These are phyloP conservation scores for Gila robusta DNA, from an alignment of 2,797 vertebrate genomes.

Conservation along the genomic window DNA sequence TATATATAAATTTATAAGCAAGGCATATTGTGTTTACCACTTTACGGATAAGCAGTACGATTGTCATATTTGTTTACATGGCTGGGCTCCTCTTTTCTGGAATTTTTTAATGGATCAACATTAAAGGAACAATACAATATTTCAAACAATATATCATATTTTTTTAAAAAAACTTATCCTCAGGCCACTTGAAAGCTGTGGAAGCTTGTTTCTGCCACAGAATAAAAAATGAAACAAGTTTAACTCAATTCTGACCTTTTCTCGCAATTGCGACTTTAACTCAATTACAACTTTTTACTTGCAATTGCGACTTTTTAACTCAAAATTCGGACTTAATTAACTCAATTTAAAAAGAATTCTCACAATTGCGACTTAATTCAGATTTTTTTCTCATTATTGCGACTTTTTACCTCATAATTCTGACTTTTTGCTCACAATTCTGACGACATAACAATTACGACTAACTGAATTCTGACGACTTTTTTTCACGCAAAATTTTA, in stretches of 20 bases:
- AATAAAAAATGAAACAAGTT: background rate
- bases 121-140: slow-evolving; percentile 61
- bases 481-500: background rate
- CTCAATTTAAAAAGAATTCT: too few species aligned
- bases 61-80: slow-evolving; percentile 78
- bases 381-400: background rate
- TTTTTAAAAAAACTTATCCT: background rate
- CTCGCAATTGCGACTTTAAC: background rate
- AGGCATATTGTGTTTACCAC: slow-evolving; percentile 71
- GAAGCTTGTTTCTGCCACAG: background rate
- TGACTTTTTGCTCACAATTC: background rate
- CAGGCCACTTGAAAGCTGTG: background rate
- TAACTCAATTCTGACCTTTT: background rate
- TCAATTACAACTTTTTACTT: background rate
- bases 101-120: slow-evolving; percentile 54
- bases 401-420: background rate
- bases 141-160: slow-evolving; percentile 44
- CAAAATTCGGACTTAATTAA: background rate
- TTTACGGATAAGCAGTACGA: slow-evolving; percentile 68
- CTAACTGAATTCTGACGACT: background rate
- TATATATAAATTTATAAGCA: slow-evolving; percentile 63
- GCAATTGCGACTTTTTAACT: background rate
- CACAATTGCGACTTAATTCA: background rate
- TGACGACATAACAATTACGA: background rate
- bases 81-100: slow-evolving; percentile 68